Base-by-base conservation (phyloP, 2,797 vertebrate species). In the Smutsia gigantea region DNA sequence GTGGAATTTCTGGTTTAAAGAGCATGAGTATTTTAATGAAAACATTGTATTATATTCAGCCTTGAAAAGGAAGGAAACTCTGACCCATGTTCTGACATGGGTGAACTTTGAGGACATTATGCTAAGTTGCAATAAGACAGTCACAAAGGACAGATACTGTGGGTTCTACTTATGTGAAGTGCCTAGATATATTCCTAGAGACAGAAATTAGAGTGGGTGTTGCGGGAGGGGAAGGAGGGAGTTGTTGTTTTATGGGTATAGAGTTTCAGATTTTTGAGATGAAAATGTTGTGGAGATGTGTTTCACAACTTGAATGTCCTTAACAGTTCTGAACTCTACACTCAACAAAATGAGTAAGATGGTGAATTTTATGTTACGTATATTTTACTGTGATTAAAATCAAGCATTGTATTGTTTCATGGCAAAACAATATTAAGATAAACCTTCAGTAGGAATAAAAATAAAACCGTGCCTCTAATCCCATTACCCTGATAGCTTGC, bases 361-460 rank as follows among this genome's bases (percentile, higher is more conserved):
- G 51, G 7, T 63, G 17, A 29, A 29, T 29, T 59, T 82, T 59
- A 79, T 8, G 27, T 75, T 15, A 5, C 19, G 1, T 53, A 19
- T 29, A 39, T 71, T 49, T 42, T 5, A 15, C 31, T 10, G 5
- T 31, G 31, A 59, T 64, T 46, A 61, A 59, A 85, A 68, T 57
- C 49, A 63, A 66, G 12, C 57, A 59, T 17, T 18, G 1, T 49
- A 53, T 92, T 94, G 14, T 66, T 90, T 87, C 69, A n/a, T 39
- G n/a, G 31, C 37, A 61, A 77, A 77, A n/a, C 23, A 18, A 14
- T 61, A n/a, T 37, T n/a, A 90, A 96, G 66, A 64, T 61, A 79
- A 61, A 64, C 63, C 75, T 68, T 17, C 79, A n/a, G n/a, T 29
- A 74, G 64, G 15, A 51, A 31, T 68, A 11, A 51, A 74, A 83